These are phyloP conservation scores for Habroteleia sp. DNA, from an alignment of 2,888 invertebrate species.

Conservation along the genomic window DNA sequence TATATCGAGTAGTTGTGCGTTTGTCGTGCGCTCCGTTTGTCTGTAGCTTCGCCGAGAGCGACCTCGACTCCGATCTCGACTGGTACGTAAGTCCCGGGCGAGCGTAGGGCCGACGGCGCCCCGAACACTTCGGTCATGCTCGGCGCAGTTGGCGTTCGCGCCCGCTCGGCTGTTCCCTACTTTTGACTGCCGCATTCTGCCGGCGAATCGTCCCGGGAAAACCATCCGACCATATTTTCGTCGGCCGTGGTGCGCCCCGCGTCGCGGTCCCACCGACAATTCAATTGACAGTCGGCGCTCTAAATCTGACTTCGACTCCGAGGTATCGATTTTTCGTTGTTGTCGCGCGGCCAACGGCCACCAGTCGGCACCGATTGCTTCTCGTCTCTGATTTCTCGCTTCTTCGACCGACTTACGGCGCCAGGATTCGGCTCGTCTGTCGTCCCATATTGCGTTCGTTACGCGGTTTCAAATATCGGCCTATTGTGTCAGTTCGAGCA, in stretches of 20 bases:
- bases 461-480: no score
- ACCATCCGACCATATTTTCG: not conserved
- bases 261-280: no score
- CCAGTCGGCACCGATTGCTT: not conserved
- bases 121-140: no score
- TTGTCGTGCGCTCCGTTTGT: constrained; percentile 20
- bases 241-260: no score
- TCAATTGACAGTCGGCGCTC: constrained; percentile 9
- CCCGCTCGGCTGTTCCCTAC: constrained; percentile 7
- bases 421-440: no score
- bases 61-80: constrained; percentile 29
- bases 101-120: not conserved
- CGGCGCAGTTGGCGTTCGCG: constrained; percentile 15
- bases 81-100: constrained; percentile 16
- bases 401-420: no score
- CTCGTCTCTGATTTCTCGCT: no score
- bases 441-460: no score
- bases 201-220: no score
- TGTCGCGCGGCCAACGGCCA: constrained; percentile 1
- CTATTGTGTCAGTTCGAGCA: no score
- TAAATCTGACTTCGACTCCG: constrained; percentile 1
- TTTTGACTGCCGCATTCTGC: constrained; percentile 3
- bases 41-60: constrained; percentile 23
- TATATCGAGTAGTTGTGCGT: constrained; percentile 37
- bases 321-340: constrained; percentile 15